Evolutionary conservation across 2,113 vertebrate genomes (phyloP).

Genomic region (Oryzias melastigma): DNA sequence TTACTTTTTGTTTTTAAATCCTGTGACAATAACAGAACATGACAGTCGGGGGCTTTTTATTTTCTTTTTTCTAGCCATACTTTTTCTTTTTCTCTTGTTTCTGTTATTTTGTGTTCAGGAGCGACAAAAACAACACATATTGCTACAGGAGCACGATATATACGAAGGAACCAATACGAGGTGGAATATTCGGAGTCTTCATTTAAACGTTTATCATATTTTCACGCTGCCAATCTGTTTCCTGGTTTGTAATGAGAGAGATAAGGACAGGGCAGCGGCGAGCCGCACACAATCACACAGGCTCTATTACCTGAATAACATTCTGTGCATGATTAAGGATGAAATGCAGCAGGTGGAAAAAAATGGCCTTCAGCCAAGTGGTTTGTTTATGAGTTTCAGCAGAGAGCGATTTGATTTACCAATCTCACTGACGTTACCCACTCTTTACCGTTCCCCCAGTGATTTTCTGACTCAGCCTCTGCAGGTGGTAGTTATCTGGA

Average conservation of each 20-base stretch:
- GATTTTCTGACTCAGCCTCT: conserved; percentile 29
- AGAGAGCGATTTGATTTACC: conserved; percentile 44
- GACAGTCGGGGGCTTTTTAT: conserved; percentile 35
- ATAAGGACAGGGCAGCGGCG: conserved; percentile 18
- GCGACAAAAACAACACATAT: conserved; percentile 1
- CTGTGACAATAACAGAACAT: conserved; percentile 44
- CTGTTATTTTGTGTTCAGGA: not conserved
- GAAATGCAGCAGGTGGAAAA: conserved; percentile 30
- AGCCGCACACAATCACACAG: not conserved
- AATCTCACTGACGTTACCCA: conserved; percentile 27
- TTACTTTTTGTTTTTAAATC: conserved; percentile 42
- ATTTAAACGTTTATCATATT: conserved; percentile 3
- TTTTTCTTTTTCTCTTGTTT: conserved; percentile 19
- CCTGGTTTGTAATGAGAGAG: conserved; percentile 13
- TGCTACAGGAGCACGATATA: not conserved
- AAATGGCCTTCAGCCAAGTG: conserved; percentile 51
- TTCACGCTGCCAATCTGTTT: not conserved
- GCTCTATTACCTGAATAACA: conserved; percentile 11
- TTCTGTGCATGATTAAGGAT: conserved; percentile 40
- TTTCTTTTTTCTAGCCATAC: conserved; percentile 29
- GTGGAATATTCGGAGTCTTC: not conserved
- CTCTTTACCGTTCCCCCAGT: conserved; percentile 18
- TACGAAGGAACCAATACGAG: not conserved
- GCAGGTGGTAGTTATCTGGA: conserved; percentile 35
- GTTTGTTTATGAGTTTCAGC: conserved; percentile 48